phyloP scores from a whole-genome alignment of 1,140 invertebrate genomes.

The Thrips palmi region DNA sequence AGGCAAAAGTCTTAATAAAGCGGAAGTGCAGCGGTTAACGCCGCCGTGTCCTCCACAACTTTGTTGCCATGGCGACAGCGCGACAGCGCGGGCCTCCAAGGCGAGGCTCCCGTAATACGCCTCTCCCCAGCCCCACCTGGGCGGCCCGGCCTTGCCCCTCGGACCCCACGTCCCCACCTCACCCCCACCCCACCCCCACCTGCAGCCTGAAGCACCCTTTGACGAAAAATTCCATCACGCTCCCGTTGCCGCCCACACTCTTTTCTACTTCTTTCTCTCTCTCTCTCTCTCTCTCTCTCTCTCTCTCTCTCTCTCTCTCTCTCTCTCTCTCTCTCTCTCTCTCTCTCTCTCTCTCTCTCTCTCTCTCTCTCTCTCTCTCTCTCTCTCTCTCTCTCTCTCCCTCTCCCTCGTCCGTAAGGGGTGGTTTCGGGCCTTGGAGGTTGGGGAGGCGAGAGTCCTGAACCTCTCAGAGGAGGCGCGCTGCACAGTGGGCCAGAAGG shows the following conservation, averaged over 20 bases:
- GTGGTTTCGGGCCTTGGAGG: no score
- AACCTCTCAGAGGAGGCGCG: no score
- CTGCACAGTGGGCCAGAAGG: no score
- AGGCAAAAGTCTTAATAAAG: no score
- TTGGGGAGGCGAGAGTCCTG: no score
- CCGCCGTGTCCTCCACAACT: no score
- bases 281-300: slow-evolving; percentile 7
- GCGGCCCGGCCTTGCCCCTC: background rate
- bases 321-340: slow-evolving; percentile 14
- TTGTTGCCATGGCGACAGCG: no score
- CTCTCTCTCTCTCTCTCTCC: slow-evolving; percentile 11
- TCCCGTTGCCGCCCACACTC: background rate
- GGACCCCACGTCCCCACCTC: background rate
- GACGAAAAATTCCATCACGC: slow-evolving; percentile 4
- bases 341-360: slow-evolving; percentile 11
- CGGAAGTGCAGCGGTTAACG: no score
- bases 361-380: slow-evolving; percentile 11
- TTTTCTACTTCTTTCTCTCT: slow-evolving; percentile 7
- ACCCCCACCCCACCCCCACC: background rate
- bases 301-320: slow-evolving; percentile 19
- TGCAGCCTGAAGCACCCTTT: no score
- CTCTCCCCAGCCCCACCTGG: background rate
- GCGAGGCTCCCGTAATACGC: background rate
- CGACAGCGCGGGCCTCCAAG: no score
- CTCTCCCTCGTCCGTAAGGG: slow-evolving; percentile 3